phyloP scores from a whole-genome alignment of 2,113 vertebrate species.

The Osmerus eperlanus region DNA sequence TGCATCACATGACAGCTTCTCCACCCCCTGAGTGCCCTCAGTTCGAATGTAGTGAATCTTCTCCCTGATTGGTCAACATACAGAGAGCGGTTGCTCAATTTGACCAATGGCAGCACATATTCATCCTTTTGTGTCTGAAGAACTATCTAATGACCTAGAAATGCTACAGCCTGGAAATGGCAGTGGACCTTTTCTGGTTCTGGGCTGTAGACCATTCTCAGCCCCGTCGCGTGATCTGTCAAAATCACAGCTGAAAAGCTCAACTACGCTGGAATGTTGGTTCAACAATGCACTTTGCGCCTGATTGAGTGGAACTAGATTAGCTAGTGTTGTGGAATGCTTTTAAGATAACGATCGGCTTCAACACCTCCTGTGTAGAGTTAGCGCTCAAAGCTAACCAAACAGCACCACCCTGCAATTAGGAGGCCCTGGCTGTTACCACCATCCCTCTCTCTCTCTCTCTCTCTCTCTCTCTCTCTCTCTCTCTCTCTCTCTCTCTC shows the following conservation, averaged over 20 bases:
- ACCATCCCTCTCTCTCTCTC: neutral
- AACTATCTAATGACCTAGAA: no score
- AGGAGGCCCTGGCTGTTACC: conserved; percentile 2
- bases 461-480: no score
- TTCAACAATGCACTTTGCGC: conserved; percentile 21
- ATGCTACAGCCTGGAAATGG: no score
- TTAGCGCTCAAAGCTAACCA: neutral
- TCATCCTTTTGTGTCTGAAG: neutral
- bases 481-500: no score
- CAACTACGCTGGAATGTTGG: conserved; percentile 20
- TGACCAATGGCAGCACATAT: conserved; percentile 1
- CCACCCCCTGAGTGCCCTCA: conserved; percentile 89
- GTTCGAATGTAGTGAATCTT: conserved; percentile 97
- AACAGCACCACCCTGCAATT: neutral
- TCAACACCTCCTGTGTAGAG: conserved; percentile 16
- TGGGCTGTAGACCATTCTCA: neutral
- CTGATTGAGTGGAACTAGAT: conserved; percentile 13
- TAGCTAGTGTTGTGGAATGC: conserved; percentile 26
- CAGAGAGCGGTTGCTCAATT: conserved; percentile 18
- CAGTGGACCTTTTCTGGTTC: neutral
- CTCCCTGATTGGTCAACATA: conserved; percentile 76
- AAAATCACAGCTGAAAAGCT: conserved; percentile 18
- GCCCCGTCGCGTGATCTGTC: neutral
- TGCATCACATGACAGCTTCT: conserved; percentile 95
- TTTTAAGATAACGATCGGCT: conserved; percentile 32